Evolutionary conservation across 2,797 vertebrate species (phyloP).

Genomic region (Atherinosoma microstoma): DNA sequence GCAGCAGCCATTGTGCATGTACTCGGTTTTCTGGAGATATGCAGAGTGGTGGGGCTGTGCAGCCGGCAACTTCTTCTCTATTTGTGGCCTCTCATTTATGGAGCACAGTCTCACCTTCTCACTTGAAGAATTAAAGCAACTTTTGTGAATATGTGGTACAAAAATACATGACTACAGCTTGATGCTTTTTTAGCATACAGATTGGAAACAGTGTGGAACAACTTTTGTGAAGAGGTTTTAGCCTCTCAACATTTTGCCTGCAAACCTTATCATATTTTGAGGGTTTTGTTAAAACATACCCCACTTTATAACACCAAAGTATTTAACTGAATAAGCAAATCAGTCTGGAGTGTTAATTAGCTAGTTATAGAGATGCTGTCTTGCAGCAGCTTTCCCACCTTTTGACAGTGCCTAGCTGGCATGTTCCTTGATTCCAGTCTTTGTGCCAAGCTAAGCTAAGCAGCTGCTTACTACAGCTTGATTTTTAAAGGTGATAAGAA

Average conservation of each 20-base stretch:
- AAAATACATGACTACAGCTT: slow-evolving; percentile 12
- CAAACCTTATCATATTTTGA: not conserved
- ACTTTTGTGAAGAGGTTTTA: not conserved
- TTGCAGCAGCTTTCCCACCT: slow-evolving; percentile 11
- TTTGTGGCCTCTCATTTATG: slow-evolving; percentile 24
- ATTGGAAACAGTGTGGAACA: slow-evolving; percentile 1
- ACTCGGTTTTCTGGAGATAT: slow-evolving; percentile 26
- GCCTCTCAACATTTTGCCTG: slow-evolving; percentile 1
- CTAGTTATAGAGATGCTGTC: not conserved
- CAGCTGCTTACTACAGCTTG: not conserved
- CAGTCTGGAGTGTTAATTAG: slow-evolving; percentile 14
- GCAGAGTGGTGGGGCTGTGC: slow-evolving; percentile 15
- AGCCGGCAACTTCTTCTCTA: slow-evolving; percentile 37
- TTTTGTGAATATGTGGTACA: slow-evolving; percentile 4
- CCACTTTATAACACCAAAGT: slow-evolving; percentile 3
- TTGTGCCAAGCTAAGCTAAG: slow-evolving; percentile 1
- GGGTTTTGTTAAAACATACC: slow-evolving; percentile 4
- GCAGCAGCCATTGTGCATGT: slow-evolving; percentile 60
- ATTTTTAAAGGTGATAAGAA: not conserved
- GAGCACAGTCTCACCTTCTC: slow-evolving; percentile 12
- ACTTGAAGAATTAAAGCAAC: slow-evolving; percentile 21
- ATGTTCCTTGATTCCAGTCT: slow-evolving; percentile 1
- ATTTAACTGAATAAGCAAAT: slow-evolving; percentile 3
- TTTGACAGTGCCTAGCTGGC: not conserved
- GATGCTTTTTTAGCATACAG: slow-evolving; percentile 4